These are phyloP conservation scores for Tylochromis polylepis DNA, from an alignment of 2,113 vertebrate species.

Conservation along the genomic window DNA sequence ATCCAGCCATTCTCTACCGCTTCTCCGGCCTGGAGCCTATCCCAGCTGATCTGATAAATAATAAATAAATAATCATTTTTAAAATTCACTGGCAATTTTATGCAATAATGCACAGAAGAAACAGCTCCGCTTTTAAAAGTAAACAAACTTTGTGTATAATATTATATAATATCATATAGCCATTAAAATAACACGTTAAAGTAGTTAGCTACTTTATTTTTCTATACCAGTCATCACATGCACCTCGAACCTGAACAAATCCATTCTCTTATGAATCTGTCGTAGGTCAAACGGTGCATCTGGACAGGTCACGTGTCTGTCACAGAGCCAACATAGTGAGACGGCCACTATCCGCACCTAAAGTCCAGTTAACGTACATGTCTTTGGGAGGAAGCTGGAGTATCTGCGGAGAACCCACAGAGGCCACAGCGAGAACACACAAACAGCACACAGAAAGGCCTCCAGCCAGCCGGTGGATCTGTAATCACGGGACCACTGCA, in stretches of 20 bases:
- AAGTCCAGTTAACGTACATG: background rate
- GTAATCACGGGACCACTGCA: background rate
- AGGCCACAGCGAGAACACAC: background rate
- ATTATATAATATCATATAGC: background rate
- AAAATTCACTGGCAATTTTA: background rate
- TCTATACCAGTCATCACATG: background rate
- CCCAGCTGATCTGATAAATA: too few species aligned
- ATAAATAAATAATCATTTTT: background rate
- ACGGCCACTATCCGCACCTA: background rate
- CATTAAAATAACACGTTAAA: background rate
- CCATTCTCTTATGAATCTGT: background rate
- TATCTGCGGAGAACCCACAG: background rate
- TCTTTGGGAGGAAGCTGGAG: background rate
- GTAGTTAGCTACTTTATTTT: background rate
- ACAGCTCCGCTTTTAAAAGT: background rate
- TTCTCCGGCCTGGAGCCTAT: too few species aligned
- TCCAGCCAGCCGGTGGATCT: background rate
- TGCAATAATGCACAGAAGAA: background rate
- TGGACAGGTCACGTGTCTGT: background rate
- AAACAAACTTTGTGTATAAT: background rate
- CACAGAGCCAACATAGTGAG: background rate
- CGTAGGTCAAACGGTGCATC: background rate
- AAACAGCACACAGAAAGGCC: background rate
- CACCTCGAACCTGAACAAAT: background rate
- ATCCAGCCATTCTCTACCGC: too few species aligned